phyloP scores from a whole-genome alignment of 1,140 invertebrate species.

The Drosophila erecta region DNA sequence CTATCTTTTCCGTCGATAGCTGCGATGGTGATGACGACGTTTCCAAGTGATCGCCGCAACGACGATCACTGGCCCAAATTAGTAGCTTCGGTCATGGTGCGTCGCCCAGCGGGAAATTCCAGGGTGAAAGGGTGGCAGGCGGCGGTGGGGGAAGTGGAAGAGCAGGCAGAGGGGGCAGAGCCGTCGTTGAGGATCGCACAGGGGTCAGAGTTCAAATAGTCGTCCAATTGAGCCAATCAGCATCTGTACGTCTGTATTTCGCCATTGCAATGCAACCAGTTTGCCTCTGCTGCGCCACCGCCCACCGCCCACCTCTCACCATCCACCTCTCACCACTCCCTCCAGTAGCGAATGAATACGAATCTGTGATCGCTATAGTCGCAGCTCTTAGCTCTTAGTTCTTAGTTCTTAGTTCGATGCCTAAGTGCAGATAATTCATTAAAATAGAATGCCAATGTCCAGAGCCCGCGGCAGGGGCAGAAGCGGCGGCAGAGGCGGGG shows the following conservation, averaged over 20 bases:
- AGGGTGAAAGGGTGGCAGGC: constrained; percentile 5
- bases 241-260: constrained; percentile 45
- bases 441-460: constrained; percentile 75
- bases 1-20: constrained; percentile 37
- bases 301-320: constrained; percentile 17
- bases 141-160: background rate
- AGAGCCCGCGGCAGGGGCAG: constrained; percentile 50
- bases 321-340: background rate
- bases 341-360: background rate
- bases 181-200: constrained; percentile 35
- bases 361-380: constrained; percentile 27
- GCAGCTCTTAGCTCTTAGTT: constrained; percentile 19
- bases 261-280: constrained; percentile 39
- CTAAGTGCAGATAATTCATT: constrained; percentile 78
- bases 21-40: constrained; percentile 34
- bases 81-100: constrained; percentile 70
- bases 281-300: constrained; percentile 13
- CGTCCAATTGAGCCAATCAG: constrained; percentile 84
- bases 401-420: constrained; percentile 65
- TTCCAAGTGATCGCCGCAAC: constrained; percentile 37
- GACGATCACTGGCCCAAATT: constrained; percentile 71
- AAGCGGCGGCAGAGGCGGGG: too few species aligned
- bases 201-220: constrained; percentile 83
- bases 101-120: constrained; percentile 49
- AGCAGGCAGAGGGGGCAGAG: constrained; percentile 1